Base-by-base conservation (phyloP, 1,140 invertebrate species). In the Lucilia cuprina region DNA sequence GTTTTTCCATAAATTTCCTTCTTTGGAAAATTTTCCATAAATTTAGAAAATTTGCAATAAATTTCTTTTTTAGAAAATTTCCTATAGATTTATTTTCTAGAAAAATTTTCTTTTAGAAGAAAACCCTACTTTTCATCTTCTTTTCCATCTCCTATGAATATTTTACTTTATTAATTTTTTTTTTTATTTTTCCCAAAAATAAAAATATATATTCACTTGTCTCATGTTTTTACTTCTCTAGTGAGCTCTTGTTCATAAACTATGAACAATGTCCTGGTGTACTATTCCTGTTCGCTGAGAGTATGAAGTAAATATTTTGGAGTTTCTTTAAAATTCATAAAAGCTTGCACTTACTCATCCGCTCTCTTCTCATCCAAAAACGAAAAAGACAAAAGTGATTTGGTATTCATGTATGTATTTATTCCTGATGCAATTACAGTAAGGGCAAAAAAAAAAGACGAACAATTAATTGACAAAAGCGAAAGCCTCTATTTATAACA, bases 281-380 rank as follows among this genome's bases (percentile, higher is more conserved):
- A 55, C 50, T 55, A 55, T 55, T 55, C 41, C 41, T 41, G 41
- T 10, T 55, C 50, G 17, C 49, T 12, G 13, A 49, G 50, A 55
- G 50, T 55, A 70, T 70, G 55, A 70, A 70, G 65, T 21, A 70
- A 70, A 70, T 70, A 25, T 70, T 70, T 70, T 70, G 8, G 21
- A 70, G 65, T 25, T 70, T 70, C 65, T 70, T 70, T 70, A 70
- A 70, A 70, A 70, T 70, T 70, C 65, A 70, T 70, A 70, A 70
- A 70, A 70, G 65, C 65, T 12, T 70, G 8, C 65, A 55, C 13
- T 17, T 14, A 10, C 41, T 10, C 10, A 41, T 5, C 7, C 41
- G 3, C 25, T 30, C 41, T 41, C 41, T 10, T 13, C 50, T 5
- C 12, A 55, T 12, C 17, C 50, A 17, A 55, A n/a, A 55, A 4